A percentile compares a stretch with the other conserved stretches of the same genome.
Conservation (phyloP, 2,113 vertebrate genomes). For the Maccullochella peelii region DNA sequence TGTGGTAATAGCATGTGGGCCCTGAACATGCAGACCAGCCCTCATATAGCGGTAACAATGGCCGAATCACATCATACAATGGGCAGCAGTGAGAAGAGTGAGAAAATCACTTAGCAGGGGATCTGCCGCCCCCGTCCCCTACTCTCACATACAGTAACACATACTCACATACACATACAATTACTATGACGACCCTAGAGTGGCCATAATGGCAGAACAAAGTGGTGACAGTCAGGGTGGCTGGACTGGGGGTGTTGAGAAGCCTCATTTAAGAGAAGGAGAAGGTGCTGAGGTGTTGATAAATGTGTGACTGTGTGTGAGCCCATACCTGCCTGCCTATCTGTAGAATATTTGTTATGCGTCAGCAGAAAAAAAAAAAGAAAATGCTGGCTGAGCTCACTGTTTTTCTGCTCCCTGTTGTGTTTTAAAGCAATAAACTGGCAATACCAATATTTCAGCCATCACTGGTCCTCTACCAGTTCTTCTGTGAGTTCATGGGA, state of each 20-base stretch:
- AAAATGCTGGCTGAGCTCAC: constrained; percentile 50
- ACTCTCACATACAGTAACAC: constrained; percentile 32
- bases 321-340: constrained; percentile 15
- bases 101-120: constrained; percentile 58
- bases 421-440: constrained; percentile 54
- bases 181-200: constrained; percentile 58
- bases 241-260: constrained; percentile 30
- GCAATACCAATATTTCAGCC: constrained; percentile 43
- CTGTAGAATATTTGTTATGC: constrained; percentile 15
- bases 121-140: not conserved
- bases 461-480: not conserved
- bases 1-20: constrained; percentile 52
- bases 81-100: constrained; percentile 41
- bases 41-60: constrained; percentile 57
- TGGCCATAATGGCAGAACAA: constrained; percentile 49
- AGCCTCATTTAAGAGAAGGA: constrained; percentile 41
- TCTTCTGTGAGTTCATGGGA: constrained; percentile 10
- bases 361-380: constrained; percentile 56
- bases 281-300: constrained; percentile 51
- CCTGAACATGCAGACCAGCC: constrained; percentile 14
- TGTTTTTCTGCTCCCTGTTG: constrained; percentile 44
- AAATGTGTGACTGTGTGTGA: constrained; percentile 31
- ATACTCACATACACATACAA: constrained; percentile 35
- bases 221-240: constrained; percentile 33
- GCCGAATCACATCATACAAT: constrained; percentile 40